phyloP scores from a whole-genome alignment of 1,140 invertebrate genomes.

The Cydia pomonella region DNA sequence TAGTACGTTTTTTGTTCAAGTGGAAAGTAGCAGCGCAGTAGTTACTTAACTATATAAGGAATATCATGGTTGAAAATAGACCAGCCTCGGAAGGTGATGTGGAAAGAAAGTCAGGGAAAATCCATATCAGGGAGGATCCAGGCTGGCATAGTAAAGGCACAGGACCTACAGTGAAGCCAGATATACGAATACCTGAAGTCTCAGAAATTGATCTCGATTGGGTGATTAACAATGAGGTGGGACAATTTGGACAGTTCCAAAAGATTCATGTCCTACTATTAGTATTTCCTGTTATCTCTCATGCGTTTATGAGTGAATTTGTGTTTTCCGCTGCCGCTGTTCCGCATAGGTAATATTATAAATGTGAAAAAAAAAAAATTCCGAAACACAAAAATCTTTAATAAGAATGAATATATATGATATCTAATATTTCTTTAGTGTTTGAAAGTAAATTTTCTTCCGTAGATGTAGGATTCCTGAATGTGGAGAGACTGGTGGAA shows the following conservation, averaged over 20 bases:
- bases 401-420: not conserved
- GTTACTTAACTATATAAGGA: not conserved
- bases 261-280: not conserved
- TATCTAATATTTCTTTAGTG: too few relatives aligned
- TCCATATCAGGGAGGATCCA: not conserved
- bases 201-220: slow-evolving; percentile 21
- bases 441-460: not conserved
- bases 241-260: slow-evolving; percentile 33
- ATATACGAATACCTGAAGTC: not conserved
- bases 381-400: too few relatives aligned
- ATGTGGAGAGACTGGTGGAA: slow-evolving; percentile 36
- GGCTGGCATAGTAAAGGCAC: not conserved
- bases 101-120: not conserved
- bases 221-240: slow-evolving; percentile 30
- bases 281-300: not conserved
- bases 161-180: not conserved
- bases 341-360: slow-evolving; percentile 24
- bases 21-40: not conserved
- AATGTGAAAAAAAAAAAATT: too few relatives aligned
- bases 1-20: not conserved
- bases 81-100: not conserved
- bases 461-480: slow-evolving; percentile 44
- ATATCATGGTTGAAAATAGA: not conserved
- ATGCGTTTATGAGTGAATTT: slow-evolving; percentile 31
- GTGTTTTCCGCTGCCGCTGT: slow-evolving; percentile 30